Evolutionary conservation across 2,113 vertebrate species (phyloP).

Genomic region (Mesembrinibis cayennensis): DNA sequence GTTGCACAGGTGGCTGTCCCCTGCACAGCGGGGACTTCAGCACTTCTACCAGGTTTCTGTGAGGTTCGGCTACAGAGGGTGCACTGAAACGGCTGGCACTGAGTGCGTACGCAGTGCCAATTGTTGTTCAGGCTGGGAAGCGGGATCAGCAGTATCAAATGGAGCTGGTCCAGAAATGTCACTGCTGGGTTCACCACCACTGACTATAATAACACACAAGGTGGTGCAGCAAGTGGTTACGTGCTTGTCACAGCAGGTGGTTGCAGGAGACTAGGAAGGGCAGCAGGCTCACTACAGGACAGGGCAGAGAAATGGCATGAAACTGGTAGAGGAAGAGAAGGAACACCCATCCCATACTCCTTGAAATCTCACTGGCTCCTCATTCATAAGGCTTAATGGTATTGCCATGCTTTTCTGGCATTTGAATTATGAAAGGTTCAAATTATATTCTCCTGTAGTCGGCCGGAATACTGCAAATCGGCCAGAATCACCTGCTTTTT

Average conservation of each 20-base stretch:
- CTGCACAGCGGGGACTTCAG: not conserved
- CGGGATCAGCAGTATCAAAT: accelerated
- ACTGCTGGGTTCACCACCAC: not conserved
- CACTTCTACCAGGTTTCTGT: not conserved
- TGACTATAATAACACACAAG: not conserved
- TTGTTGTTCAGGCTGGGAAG: not conserved
- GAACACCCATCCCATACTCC: not conserved
- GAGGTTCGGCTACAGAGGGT: not conserved
- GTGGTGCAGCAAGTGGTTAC: not conserved
- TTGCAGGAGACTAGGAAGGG: not conserved
- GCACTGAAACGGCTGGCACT: not conserved
- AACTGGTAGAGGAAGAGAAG: not conserved
- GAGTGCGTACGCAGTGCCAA: not conserved
- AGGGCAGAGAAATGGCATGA: not conserved
- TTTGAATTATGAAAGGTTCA: not conserved
- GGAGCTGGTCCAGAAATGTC: not conserved
- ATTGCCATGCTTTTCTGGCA: not conserved
- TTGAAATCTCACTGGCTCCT: not conserved
- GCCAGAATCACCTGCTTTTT: not conserved
- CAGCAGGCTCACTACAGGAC: not conserved
- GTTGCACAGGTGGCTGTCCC: not conserved
- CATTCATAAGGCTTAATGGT: not conserved
- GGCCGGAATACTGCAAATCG: not conserved
- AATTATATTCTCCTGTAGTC: not conserved
- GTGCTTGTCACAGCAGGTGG: not conserved